Percentiles rank a stretch among this genome's conserved stretches.
These are phyloP conservation scores for Oncorhynchus gorbuscha DNA, from an alignment of 2,113 vertebrate genomes.

Conservation along the genomic window DNA sequence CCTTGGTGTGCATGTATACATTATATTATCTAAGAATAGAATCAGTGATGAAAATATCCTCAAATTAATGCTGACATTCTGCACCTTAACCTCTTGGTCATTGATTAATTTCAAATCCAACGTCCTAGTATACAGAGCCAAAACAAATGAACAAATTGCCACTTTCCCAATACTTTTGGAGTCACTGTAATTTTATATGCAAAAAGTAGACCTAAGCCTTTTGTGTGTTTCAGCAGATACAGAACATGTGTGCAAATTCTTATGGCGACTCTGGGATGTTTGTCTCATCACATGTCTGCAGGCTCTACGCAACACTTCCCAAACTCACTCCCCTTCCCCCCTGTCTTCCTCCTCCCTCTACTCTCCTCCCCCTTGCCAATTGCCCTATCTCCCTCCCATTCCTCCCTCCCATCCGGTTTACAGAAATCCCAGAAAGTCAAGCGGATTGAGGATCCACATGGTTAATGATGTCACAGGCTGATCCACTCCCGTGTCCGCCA, in stretches of 20 bases:
- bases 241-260: constrained; percentile 24
- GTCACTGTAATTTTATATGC: no score
- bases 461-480: constrained; percentile 76
- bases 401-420: constrained; percentile 54
- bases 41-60: no score
- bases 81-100: not conserved
- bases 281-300: constrained; percentile 19
- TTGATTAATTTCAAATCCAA: not conserved
- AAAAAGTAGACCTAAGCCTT: not conserved
- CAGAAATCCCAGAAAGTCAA: constrained; percentile 69
- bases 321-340: constrained; percentile 3
- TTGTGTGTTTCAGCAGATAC: constrained; percentile 22
- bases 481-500: constrained; percentile 68
- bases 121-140: no score
- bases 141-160: no score
- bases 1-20: no score
- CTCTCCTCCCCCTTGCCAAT: constrained; percentile 12
- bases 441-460: constrained; percentile 62
- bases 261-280: constrained; percentile 21
- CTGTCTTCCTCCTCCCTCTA: constrained; percentile 30
- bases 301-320: constrained; percentile 19
- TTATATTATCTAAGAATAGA: no score
- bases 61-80: no score
- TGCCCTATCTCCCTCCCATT: constrained; percentile 29
- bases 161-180: no score